phyloP scores from a whole-genome alignment of 2,113 vertebrate species.

The Lanius ludovicianus region DNA sequence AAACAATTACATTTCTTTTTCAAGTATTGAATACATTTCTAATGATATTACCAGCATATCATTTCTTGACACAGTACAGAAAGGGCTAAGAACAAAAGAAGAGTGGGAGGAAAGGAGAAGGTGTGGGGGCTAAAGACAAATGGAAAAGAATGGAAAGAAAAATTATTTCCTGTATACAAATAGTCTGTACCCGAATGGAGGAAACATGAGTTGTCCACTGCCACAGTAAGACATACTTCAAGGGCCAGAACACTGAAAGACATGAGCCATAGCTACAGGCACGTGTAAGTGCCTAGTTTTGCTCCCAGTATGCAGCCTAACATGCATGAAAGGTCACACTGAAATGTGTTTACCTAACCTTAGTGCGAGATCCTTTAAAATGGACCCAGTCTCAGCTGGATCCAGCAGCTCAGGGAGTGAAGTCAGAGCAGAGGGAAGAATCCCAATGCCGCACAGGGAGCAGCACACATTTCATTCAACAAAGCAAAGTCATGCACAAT shows the following conservation, averaged over 20 bases:
- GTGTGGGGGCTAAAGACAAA: not conserved
- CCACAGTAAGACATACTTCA: not conserved
- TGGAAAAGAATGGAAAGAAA: not conserved
- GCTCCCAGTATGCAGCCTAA: not conserved
- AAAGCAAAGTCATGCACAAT: not conserved
- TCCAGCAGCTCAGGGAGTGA: not conserved
- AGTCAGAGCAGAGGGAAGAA: not conserved
- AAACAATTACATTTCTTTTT: not conserved
- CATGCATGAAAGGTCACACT: not conserved
- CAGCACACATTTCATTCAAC: accelerated
- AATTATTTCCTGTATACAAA: not conserved
- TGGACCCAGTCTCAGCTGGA: not conserved
- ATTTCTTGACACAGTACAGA: not conserved
- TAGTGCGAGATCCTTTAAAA: not conserved
- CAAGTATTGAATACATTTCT: not conserved
- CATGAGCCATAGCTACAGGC: not conserved
- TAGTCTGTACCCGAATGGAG: not conserved
- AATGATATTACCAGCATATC: not conserved
- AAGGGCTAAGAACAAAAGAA: not conserved
- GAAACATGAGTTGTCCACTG: not conserved
- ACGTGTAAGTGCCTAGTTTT: not conserved
- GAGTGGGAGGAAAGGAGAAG: accelerated
- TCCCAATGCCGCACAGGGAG: accelerated
- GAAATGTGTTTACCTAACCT: not conserved
- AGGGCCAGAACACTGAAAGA: not conserved